Percentiles rank a stretch among this genome's conserved stretches.
Evolutionary conservation across 2,113 vertebrate genomes (phyloP).

Genomic region (Cyphomyrus discorhynchus): DNA sequence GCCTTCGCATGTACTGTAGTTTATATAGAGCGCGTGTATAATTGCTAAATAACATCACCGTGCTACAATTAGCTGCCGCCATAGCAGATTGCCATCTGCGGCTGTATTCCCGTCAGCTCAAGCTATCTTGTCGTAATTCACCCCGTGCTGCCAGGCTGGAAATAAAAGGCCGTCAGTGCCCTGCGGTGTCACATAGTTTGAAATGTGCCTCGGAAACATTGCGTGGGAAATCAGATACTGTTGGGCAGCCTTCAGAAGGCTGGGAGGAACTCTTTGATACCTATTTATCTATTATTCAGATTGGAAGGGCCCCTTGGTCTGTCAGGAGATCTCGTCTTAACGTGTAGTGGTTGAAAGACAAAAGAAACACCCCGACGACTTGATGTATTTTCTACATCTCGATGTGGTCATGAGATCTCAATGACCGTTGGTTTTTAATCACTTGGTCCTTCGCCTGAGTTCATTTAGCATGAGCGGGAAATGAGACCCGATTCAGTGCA

Average conservation of each 20-base stretch:
- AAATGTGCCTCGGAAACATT: not conserved
- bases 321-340: not conserved
- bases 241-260: not conserved
- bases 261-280: not conserved
- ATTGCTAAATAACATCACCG: not conserved
- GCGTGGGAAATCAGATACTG: conserved; percentile 1
- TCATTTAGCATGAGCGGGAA: not conserved
- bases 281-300: conserved; percentile 18
- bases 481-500: not conserved
- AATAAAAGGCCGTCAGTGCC: not conserved
- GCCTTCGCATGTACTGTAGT: not conserved
- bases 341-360: not conserved
- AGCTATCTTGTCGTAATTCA: not conserved
- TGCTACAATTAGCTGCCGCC: not conserved
- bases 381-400: not conserved
- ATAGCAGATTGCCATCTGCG: not conserved
- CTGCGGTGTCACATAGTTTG: not conserved
- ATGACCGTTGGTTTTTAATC: not conserved
- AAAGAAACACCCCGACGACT: not conserved
- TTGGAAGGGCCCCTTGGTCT: not conserved
- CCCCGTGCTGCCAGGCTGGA: not conserved
- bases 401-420: not conserved
- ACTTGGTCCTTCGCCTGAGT: not conserved
- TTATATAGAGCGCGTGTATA: not conserved
- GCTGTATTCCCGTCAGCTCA: not conserved